These are phyloP conservation scores for Bursaphelenchus mucronatus DNA, from an alignment of 1,140 invertebrate species.

Conservation along the genomic window DNA sequence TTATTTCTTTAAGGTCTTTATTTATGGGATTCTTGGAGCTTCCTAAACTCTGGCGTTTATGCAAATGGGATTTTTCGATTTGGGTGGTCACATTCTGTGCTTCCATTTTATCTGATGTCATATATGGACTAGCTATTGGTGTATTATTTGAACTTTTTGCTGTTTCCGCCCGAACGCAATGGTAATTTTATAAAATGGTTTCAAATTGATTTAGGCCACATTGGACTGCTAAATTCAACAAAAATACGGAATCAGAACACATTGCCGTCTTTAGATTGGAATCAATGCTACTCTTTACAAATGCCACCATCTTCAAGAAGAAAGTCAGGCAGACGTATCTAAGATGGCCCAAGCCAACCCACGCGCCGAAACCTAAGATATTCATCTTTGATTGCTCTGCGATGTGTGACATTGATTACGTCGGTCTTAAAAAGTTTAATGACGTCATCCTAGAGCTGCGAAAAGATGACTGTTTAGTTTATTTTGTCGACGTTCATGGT, in stretches of 20 bases:
- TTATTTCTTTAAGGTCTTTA: neutral
- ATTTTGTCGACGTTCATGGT: neutral
- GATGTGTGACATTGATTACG: too few relatives aligned
- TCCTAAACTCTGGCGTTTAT: constrained; percentile 14
- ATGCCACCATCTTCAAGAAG: neutral
- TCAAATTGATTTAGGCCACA: constrained; percentile 9
- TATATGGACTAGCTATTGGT: constrained; percentile 11
- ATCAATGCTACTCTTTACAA: constrained; percentile 9
- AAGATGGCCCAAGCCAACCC: too few relatives aligned
- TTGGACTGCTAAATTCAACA: constrained; percentile 1
- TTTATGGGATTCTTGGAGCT: constrained; percentile 3
- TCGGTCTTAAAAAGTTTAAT: too few relatives aligned
- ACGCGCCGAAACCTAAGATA: too few relatives aligned
- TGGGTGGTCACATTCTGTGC: constrained; percentile 9
- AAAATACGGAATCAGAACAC: neutral
- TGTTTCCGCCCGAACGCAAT: constrained; percentile 11
- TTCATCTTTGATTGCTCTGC: too few relatives aligned
- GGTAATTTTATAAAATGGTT: constrained; percentile 3
- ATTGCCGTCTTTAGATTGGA: constrained; percentile 11
- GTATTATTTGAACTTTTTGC: constrained; percentile 5
- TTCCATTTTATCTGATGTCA: constrained; percentile 3
- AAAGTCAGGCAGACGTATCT: too few relatives aligned
- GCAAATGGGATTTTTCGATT: constrained; percentile 15
- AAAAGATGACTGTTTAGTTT: too few relatives aligned
- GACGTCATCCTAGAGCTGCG: too few relatives aligned